Evolutionary conservation across 1,140 invertebrate species (phyloP).

Genomic region (Diabrotica virgifera): DNA sequence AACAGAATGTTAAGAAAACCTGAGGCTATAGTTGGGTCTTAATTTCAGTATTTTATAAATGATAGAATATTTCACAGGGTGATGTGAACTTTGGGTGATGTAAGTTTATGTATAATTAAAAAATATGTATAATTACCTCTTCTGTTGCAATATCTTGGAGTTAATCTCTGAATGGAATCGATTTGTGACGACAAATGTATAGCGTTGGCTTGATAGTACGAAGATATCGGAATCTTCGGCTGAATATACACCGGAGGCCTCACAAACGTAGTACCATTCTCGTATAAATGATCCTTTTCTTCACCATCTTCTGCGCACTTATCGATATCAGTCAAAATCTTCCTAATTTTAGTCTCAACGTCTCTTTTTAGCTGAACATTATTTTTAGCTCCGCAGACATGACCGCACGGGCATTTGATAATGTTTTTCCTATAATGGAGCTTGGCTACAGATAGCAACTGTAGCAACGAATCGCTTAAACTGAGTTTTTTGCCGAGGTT

Average conservation of each 20-base stretch:
- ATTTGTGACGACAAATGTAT: constrained; percentile 22
- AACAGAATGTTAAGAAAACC: too few relatives aligned
- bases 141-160: constrained; percentile 52
- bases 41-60: too few relatives aligned
- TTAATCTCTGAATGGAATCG: constrained; percentile 39
- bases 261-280: constrained; percentile 4
- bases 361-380: constrained; percentile 24
- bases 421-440: constrained; percentile 45
- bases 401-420: constrained; percentile 52
- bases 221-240: constrained; percentile 15
- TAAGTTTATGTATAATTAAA: too few relatives aligned
- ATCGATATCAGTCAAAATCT: constrained; percentile 22
- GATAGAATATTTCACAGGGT: too few relatives aligned
- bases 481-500: constrained; percentile 28
- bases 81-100: too few relatives aligned
- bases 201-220: constrained; percentile 15
- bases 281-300: constrained; percentile 18
- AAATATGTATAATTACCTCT: constrained; percentile 38
- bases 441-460: constrained; percentile 61
- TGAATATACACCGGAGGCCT: constrained; percentile 7
- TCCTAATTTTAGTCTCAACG: constrained; percentile 18
- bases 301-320: constrained; percentile 18
- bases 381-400: constrained; percentile 51
- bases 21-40: too few relatives aligned
- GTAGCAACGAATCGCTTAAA: constrained; percentile 51